Evolutionary conservation across 2,888 invertebrate species (phyloP), one percentile per base, ranked within the genome.

Genomic region (Drosophila setosimentum): DNA sequence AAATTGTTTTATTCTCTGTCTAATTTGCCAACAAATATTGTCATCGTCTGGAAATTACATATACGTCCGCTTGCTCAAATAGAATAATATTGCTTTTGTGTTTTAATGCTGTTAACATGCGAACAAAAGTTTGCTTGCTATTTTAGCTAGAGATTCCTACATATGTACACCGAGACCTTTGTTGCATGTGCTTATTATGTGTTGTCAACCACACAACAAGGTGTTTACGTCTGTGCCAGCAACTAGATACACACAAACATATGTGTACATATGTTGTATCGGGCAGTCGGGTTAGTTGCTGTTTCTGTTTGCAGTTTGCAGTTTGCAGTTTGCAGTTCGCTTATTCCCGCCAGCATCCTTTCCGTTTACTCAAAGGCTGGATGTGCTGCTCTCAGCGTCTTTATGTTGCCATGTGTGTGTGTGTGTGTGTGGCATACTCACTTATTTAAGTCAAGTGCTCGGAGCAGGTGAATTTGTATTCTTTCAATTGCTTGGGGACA

Each of bases 381-480:
- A 49, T 49, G 49, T 49, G 29, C 45, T 37, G 21, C 40, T 42
- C 13, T 16, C 11, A 35, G 35, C 24, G 16, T 13, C 8, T 21
- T 5, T 55, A 5, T 37, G n/a, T 16, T 8, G 8, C 16, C 24
- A 24, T 16, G 24, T 24, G 27, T n/a, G 6, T 35, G 33, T 24
- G 32, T 33, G 51, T 53, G 54, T 37, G 37, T 29, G 29, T 30
- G 30, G 16, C 45, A 45, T 24, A 45, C 24, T 45, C 30, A 42
- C 57, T 42, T 57, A 40, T 57, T 42, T 42, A 62, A 68, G 65
- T 68, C 68, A 59, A 76, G 73, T 68, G 68, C 58, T 69, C 63
- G 63, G 60, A 59, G 45, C 68, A 77, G 76, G 73, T 77, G 77
- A 73, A 73, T 73, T 77, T 77, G 80, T 57, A 79, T 76, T 72